Evolutionary conservation across 2,888 invertebrate genomes (phyloP).

Genomic region (Scrobipalpa costella): DNA sequence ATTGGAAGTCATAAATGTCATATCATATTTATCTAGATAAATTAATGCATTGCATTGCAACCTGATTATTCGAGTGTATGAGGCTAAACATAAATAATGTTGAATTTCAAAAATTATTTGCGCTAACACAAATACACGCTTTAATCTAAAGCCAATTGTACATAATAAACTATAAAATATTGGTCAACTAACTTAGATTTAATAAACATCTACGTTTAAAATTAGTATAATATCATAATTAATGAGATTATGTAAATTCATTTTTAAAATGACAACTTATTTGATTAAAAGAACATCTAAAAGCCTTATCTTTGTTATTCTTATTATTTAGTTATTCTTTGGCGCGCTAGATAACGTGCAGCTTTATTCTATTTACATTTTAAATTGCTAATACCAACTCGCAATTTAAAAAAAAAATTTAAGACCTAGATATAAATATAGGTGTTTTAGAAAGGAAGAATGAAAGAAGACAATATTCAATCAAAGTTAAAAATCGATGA

Average conservation of each 20-base stretch:
- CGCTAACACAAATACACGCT: background rate
- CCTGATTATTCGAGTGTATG: background rate
- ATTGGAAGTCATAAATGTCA: slow-evolving; percentile 35
- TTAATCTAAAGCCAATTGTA: slow-evolving; percentile 9
- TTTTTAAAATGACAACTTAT: background rate
- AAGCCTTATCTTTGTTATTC: background rate
- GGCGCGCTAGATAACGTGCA: background rate
- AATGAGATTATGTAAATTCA: background rate
- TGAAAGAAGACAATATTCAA: slow-evolving; percentile 6
- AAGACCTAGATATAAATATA: no score
- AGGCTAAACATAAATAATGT: background rate
- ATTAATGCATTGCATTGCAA: slow-evolving; percentile 1
- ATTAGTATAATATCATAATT: no score
- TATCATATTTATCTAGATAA: slow-evolving; percentile 26
- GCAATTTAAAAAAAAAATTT: no score
- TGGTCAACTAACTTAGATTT: slow-evolving; percentile 23
- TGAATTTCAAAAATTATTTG: background rate
- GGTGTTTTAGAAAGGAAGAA: background rate
- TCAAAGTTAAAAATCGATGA: no score
- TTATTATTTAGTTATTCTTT: background rate
- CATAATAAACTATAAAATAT: slow-evolving; percentile 26
- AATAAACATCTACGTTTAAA: no score
- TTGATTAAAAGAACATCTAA: slow-evolving; percentile 1
- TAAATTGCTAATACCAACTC: no score
- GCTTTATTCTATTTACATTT: background rate